Conservation (phyloP, 1,140 invertebrate genomes). For the Drosophila sp. region DNA sequence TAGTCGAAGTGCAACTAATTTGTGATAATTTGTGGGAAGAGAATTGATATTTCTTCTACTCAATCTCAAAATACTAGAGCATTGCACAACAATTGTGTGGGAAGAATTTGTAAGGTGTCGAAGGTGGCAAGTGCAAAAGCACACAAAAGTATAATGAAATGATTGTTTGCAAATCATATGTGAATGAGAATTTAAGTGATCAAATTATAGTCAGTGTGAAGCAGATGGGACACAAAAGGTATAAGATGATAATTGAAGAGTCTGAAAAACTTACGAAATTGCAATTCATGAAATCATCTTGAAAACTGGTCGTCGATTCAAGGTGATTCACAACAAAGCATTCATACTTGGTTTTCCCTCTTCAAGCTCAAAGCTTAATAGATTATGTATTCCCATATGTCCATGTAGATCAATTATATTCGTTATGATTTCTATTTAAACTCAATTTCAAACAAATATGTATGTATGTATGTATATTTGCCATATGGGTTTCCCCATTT, state of each 20-base stretch:
- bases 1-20: conserved; percentile 72
- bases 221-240: not conserved
- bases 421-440: conserved; percentile 7
- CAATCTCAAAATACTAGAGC: conserved; percentile 26
- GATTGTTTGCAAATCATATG: conserved; percentile 16
- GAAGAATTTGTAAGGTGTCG: conserved; percentile 36
- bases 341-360: too few species aligned
- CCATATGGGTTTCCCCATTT: conserved; percentile 12
- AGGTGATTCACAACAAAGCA: not conserved
- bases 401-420: not conserved
- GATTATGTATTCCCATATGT: not conserved
- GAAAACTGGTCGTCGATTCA: not conserved
- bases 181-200: conserved; percentile 20
- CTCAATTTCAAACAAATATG: conserved; percentile 18
- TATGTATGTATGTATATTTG: not conserved
- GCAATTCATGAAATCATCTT: conserved; percentile 14
- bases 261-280: not conserved
- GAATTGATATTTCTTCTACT: conserved; percentile 24
- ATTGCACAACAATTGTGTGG: conserved; percentile 37
- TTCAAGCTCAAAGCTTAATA: not conserved
- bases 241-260: conserved; percentile 1
- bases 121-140: conserved; percentile 19
- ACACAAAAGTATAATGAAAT: conserved; percentile 21
- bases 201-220: conserved; percentile 5
- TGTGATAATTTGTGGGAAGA: conserved; percentile 79